Base-by-base conservation (phyloP, 2,113 vertebrate genomes). In the Pithys albifrons region DNA sequence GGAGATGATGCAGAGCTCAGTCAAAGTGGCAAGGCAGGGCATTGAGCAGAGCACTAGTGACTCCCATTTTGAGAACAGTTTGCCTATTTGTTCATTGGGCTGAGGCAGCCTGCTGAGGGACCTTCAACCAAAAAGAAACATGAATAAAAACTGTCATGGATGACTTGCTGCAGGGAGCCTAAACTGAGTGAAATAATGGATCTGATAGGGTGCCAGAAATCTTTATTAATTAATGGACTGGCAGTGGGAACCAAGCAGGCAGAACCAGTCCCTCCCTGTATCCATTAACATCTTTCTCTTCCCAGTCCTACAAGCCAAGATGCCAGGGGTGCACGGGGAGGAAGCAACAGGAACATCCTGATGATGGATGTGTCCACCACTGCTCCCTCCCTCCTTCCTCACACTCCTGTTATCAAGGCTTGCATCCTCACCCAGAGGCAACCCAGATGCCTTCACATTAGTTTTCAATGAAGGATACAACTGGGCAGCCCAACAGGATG, bases 311-410 rank as follows among this genome's bases (percentile, higher is more conserved):
- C 15, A 1, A 1, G 55, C 37, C 49, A 31, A 49, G 62, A 43
- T 3, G 2, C 33, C 7, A 1, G 39, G 24, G 20, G 29, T 6
- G 4, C 17, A 19, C 1, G 3, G 14, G 37, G 14, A 45, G 19
- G 19, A 64, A 33, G 67, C 12, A 85, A 49, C 71, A 55, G 66
- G 43, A 55, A 7, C 6, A 9, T 58, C 27, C 37, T 2, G 4
- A 33, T 2, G 0, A 62, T 23, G 25, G 28, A 5, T 2, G 0
- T 13, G 29, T 45, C 23, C 4, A 1, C 16, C 29, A 19, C 45
- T 6, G 29, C 10, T 82, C 25, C 66, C 19, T 82, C 37, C 37
- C 19, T 37, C 28, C 1, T 19, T 52, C n/a, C 70, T 52, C 6
- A 1, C 0, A 0, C 25, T 72, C 31, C 43, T 4, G 0, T 52